A percentile compares a stretch with the other conserved stretches of the same genome.
phyloP scores from a whole-genome alignment of 2,797 vertebrate species.

The Lagorchestes hirsutus region DNA sequence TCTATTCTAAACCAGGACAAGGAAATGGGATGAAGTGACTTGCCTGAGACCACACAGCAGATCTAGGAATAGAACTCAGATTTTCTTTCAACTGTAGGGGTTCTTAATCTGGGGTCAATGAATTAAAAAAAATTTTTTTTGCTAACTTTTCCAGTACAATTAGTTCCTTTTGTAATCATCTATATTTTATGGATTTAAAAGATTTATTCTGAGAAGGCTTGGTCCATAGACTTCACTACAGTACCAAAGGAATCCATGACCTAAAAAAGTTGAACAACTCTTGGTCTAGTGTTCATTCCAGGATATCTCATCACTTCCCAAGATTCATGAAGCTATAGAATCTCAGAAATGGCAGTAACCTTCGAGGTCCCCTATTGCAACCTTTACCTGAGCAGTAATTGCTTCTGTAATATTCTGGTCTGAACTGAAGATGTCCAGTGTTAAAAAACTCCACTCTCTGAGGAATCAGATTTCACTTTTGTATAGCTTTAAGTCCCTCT shows the following conservation, averaged over 20 bases:
- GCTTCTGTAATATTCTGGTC: background rate
- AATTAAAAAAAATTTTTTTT: background rate
- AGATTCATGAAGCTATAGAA: background rate
- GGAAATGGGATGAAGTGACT: background rate
- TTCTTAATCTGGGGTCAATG: background rate
- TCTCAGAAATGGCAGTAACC: background rate
- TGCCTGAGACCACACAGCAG: background rate
- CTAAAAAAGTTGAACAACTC: background rate
- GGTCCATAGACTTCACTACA: background rate
- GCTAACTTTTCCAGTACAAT: background rate
- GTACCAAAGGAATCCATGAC: background rate
- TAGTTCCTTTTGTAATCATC: background rate
- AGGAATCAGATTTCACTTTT: background rate
- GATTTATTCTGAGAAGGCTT: background rate
- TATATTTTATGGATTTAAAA: background rate
- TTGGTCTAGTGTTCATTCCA: background rate
- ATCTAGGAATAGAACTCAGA: background rate
- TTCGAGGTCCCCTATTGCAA: background rate
- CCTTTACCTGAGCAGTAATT: background rate
- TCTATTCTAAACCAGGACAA: background rate
- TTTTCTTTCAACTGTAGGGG: background rate
- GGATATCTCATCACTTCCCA: background rate
- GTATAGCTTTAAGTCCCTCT: background rate
- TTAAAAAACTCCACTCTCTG: background rate
- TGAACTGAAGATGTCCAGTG: background rate